Percentiles rank a stretch among this genome's conserved stretches.
Conservation (phyloP, 2,888 invertebrate species). For the Furcula furcula region DNA sequence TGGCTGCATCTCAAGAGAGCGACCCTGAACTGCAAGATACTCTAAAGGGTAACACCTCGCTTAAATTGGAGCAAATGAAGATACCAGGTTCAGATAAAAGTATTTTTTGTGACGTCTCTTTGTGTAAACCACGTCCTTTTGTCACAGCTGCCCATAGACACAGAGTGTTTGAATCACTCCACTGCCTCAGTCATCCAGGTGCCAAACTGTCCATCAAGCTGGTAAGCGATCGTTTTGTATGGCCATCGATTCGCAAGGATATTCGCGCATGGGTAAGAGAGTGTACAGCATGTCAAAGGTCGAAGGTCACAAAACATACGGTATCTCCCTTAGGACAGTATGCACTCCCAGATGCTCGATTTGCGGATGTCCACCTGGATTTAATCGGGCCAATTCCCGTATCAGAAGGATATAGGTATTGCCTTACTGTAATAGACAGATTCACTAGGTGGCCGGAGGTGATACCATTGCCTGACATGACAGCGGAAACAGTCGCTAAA, state of each 20-base stretch:
- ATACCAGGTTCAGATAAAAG: too few species aligned
- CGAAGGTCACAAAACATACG: slow-evolving; percentile 1
- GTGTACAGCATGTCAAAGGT: slow-evolving; percentile 2
- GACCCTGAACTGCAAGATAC: too few species aligned
- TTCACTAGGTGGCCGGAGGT: slow-evolving; percentile 6
- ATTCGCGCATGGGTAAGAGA: slow-evolving; percentile 1
- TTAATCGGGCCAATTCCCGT: slow-evolving; percentile 2
- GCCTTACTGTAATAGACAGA: slow-evolving; percentile 1
- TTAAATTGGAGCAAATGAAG: too few species aligned
- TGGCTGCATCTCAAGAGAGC: too few species aligned
- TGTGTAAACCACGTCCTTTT: too few species aligned
- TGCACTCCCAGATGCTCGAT: neutral
- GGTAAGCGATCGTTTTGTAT: neutral
- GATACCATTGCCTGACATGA: neutral
- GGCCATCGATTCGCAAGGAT: slow-evolving; percentile 1
- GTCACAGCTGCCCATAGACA: too few species aligned
- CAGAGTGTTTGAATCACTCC: too few species aligned
- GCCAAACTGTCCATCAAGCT: too few species aligned
- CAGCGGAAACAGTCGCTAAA: too few species aligned
- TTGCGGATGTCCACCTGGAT: slow-evolving; percentile 1
- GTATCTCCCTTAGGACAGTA: neutral
- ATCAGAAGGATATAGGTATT: slow-evolving; percentile 1
- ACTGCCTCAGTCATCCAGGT: too few species aligned
- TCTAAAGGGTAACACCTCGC: too few species aligned
- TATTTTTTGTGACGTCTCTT: too few species aligned